phyloP scores from a whole-genome alignment of 2,113 vertebrate species.

The Myiopsitta monachus region DNA sequence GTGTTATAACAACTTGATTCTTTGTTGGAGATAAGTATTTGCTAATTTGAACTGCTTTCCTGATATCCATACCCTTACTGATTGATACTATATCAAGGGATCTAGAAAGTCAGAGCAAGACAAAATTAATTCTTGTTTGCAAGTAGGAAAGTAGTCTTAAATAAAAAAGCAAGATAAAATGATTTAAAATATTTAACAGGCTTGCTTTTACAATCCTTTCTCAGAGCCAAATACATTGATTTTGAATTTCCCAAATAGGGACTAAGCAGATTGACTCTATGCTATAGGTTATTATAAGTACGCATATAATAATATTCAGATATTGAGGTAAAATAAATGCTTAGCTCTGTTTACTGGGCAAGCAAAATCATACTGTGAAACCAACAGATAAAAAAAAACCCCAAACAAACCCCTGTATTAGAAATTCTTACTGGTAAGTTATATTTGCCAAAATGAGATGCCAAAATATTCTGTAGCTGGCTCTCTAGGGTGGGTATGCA shows the following conservation, averaged over 20 bases:
- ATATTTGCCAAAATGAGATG: background rate
- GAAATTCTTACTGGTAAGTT: background rate
- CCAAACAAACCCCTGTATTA: background rate
- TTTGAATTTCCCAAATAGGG: background rate
- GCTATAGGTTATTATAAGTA: background rate
- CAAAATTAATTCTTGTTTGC: background rate
- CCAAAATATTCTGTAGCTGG: background rate
- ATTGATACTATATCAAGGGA: background rate
- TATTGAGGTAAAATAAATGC: background rate
- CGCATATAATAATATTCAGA: background rate
- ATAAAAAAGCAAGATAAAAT: background rate
- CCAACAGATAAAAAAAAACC: background rate
- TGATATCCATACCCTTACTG: background rate
- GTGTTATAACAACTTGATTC: background rate
- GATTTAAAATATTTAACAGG: background rate
- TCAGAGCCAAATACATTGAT: background rate
- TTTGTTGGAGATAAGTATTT: background rate
- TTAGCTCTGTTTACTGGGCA: background rate
- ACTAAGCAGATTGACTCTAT: background rate
- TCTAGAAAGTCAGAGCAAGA: background rate
- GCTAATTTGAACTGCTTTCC: background rate
- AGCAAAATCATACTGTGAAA: background rate
- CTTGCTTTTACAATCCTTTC: background rate
- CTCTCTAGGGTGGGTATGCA: background rate
- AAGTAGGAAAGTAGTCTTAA: background rate